phyloP scores from a whole-genome alignment of 37 sponge, comb jelly and placozoan species.

The Halisarca cf. caerulea region DNA sequence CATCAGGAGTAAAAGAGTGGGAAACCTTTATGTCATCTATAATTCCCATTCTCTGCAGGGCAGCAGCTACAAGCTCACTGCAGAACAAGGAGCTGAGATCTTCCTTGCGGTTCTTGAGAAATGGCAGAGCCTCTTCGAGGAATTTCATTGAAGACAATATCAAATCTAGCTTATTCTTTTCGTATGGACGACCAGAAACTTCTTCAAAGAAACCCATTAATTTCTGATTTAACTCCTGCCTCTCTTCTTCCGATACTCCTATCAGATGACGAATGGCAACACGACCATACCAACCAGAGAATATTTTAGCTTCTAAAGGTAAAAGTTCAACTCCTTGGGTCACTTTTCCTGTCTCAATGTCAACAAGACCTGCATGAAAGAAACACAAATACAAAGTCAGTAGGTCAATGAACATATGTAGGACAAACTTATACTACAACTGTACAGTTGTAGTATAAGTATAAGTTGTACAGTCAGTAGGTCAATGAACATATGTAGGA shows the following conservation, averaged over 20 bases:
- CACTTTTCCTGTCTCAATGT: constrained; percentile 65
- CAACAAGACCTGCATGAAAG: constrained; percentile 58
- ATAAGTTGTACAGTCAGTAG: too few species aligned
- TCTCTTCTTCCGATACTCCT: constrained; percentile 41
- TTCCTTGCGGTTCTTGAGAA: constrained; percentile 65
- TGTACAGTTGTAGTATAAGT: too few species aligned
- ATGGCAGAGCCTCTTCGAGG: constrained; percentile 52
- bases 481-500: too few species aligned
- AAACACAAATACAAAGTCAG: too few species aligned
- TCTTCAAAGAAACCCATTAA: constrained; percentile 59
- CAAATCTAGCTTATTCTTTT: constrained; percentile 64
- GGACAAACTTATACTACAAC: too few species aligned
- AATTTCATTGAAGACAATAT: constrained; percentile 65
- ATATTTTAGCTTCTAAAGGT: constrained; percentile 70
- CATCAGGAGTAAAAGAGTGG: constrained; percentile 73
- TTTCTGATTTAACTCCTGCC: constrained; percentile 46
- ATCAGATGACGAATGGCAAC: constrained; percentile 68
- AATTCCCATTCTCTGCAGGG: constrained; percentile 67
- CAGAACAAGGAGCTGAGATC: constrained; percentile 79
- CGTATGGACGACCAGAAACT: constrained; percentile 63
- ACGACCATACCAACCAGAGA: constrained; percentile 78
- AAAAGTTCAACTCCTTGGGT: constrained; percentile 71
- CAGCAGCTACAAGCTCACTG: constrained; percentile 72
- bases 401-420: too few species aligned
- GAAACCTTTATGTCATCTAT: constrained; percentile 25